A percentile compares a stretch with the other conserved stretches of the same genome.
Evolutionary conservation across 2,797 vertebrate genomes (phyloP).

Genomic region (Myotis pilosus): DNA sequence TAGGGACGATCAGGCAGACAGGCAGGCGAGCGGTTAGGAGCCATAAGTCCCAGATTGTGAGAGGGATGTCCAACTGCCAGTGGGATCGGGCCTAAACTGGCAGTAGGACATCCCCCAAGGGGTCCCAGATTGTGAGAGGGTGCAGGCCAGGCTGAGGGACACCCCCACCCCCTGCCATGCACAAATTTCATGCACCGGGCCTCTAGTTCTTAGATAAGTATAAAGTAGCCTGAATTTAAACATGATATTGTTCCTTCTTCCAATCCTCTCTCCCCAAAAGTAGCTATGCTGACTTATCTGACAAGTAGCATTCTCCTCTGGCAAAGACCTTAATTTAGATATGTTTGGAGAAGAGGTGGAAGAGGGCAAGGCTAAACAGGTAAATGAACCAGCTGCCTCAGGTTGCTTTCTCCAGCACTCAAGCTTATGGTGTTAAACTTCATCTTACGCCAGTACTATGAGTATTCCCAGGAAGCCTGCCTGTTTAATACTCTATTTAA

Average conservation of each 20-base stretch:
- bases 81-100: no score
- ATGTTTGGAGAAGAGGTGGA: not conserved
- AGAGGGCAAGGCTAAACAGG: not conserved
- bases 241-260: not conserved
- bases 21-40: no score
- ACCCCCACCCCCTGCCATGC: no score
- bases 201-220: slow-evolving; percentile 29
- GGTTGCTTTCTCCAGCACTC: slow-evolving; percentile 39
- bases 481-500: slow-evolving; percentile 9
- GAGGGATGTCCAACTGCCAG: no score
- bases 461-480: slow-evolving; percentile 16
- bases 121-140: no score
- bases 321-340: slow-evolving; percentile 34
- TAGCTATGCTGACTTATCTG: not conserved
- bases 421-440: not conserved
- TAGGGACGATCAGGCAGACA: no score
- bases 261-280: not conserved
- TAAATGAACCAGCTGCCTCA: not conserved
- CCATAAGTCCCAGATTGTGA: no score
- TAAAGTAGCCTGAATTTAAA: slow-evolving; percentile 26
- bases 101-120: no score
- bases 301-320: slow-evolving; percentile 3
- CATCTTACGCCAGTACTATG: not conserved
- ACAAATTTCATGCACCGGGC: no score
- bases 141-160: no score